These are phyloP conservation scores for Rhabdornis inornatus DNA, from an alignment of 2,113 vertebrate genomes.

Conservation along the genomic window DNA sequence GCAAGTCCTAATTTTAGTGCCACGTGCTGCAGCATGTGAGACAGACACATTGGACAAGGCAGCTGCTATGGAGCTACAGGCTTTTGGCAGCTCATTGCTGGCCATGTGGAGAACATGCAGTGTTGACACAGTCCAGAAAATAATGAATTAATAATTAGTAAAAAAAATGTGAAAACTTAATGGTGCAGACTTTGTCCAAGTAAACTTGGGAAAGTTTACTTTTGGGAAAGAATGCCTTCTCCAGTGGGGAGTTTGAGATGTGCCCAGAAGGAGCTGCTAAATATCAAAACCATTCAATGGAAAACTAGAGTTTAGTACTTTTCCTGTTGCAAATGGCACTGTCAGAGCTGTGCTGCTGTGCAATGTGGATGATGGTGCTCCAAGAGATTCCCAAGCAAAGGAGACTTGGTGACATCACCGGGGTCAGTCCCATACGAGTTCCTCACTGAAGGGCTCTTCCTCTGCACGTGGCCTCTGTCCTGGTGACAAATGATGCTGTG, in stretches of 20 bases:
- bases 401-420: neutral
- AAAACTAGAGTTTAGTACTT: neutral
- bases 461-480: neutral
- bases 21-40: neutral
- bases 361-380: rapidly evolving
- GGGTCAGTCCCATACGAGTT: rapidly evolving
- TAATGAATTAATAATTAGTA: neutral
- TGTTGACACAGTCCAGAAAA: neutral
- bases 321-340: neutral
- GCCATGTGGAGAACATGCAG: neutral
- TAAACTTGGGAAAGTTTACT: neutral
- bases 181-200: neutral
- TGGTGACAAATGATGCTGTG: neutral
- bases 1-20: neutral
- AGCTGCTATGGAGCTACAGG: neutral
- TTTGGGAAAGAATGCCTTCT: no score
- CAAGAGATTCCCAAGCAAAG: neutral
- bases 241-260: neutral
- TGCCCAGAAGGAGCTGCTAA: neutral
- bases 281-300: neutral
- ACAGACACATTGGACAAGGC: neutral
- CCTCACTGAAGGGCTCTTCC: neutral
- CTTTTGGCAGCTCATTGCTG: neutral
- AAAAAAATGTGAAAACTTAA: neutral
- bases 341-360: neutral